Base-by-base conservation (phyloP, 2,113 vertebrate species). In the Mandrillus leucophaeus region DNA sequence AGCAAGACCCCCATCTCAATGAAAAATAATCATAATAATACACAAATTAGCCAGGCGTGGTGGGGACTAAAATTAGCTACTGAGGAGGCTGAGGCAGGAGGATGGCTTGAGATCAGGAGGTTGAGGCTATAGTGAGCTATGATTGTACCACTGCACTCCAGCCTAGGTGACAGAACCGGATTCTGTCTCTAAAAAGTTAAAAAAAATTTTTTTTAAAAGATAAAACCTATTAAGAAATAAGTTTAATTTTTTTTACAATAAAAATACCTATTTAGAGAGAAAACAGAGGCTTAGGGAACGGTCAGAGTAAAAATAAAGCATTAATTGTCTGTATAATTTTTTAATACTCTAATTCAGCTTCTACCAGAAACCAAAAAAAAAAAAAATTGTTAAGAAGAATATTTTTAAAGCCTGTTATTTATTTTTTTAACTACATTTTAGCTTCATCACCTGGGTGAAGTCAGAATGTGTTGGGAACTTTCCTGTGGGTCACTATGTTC, bases 351-450 rank as follows among this genome's bases (percentile, higher is more conserved):
- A 45, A 59, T 82, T 94, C 73, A 90, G 18, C 66, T 72, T 95
- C 35, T 92, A 11, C 30, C 52, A 96, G 55, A 92, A 93, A 73
- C 75, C 48, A 88, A 87, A 16, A 59, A 75, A 32, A 38, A 38
- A 52, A 55, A 20, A 50, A 48, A 48, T 8, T 30, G 38, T 93
- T 94, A 75, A 55, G 66, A 90, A 23, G 90, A 30, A 96, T 79
- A 96, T 79, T 93, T 91, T 95, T 32, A 43, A 97, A 83, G 32
- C 18, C 0, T 3, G 0, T 82, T 96, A 75, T 2, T 76, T 97
- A 18, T 97, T 96, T 98, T 98, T 98, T 97, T 98, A 91, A 64
- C 30, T 97, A 92, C 82, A 96, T 96, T 78, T 96, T 97, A 70
- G 38, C 55, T 94, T 84, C n/a, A 84, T 96, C 88, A 86, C 92